Percentiles rank a stretch among this genome's conserved stretches.
Conservation (phyloP, 2,797 vertebrate genomes). For the Australoheros facetus region DNA sequence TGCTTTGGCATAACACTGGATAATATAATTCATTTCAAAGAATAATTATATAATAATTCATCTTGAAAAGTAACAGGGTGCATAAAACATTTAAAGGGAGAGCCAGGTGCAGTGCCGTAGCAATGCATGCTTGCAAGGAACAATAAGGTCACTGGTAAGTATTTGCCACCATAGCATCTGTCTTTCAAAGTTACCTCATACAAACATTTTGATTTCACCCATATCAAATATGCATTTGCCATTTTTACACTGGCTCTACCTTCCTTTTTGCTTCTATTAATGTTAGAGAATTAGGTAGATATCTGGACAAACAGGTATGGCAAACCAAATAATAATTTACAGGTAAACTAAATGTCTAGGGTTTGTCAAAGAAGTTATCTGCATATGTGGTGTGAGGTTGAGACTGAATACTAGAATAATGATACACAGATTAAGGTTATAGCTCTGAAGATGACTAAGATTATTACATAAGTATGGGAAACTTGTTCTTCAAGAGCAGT, state of each 20-base stretch:
- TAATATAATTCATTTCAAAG: constrained; percentile 1
- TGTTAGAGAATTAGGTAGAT: constrained; percentile 5
- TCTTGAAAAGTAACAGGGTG: neutral
- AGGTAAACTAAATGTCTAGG: neutral
- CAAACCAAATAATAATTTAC: neutral
- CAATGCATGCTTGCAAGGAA: constrained; percentile 6
- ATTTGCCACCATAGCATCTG: constrained; percentile 11
- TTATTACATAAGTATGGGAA: too few species aligned
- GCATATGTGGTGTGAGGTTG: neutral
- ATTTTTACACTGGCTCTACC: neutral
- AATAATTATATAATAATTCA: constrained; percentile 13
- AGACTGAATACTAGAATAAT: neutral
- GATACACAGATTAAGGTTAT: neutral
- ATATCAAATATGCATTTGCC: neutral
- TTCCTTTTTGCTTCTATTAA: constrained; percentile 8
- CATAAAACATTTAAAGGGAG: neutral
- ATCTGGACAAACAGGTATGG: neutral
- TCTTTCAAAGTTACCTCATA: neutral
- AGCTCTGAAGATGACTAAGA: neutral
- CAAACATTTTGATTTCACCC: neutral
- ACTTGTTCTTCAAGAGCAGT: neutral
- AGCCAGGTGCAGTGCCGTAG: neutral
- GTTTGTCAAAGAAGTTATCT: neutral
- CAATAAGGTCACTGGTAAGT: neutral
- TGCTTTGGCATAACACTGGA: constrained; percentile 8